Conservation (phyloP, 1,140 invertebrate species). For the Drosophila aff. region DNA sequence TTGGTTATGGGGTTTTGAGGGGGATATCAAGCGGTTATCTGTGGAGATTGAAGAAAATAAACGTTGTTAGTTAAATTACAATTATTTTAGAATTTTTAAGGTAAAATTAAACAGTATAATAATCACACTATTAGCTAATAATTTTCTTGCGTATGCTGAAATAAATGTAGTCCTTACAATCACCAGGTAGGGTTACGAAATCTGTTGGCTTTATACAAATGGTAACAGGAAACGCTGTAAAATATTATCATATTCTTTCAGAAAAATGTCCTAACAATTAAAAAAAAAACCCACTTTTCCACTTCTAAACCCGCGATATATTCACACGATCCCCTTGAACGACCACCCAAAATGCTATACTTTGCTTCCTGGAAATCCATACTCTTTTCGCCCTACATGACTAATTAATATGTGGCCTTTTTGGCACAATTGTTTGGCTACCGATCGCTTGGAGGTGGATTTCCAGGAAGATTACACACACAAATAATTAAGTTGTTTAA, state of each 20-base stretch:
- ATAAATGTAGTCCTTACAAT: neutral
- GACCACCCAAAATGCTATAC: conserved; percentile 60
- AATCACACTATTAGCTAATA: neutral
- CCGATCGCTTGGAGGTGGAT: conserved; percentile 53
- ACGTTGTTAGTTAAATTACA: fast-evolving
- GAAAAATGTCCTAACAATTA: too few relatives aligned
- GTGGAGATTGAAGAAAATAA: neutral
- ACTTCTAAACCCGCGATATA: neutral
- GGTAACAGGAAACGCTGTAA: neutral
- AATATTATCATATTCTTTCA: neutral
- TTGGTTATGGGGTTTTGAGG: neutral
- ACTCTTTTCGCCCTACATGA: conserved; percentile 41
- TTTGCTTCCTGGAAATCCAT: conserved; percentile 57
- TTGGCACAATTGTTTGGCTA: conserved; percentile 78
- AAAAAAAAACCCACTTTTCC: too few relatives aligned
- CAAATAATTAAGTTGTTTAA: conserved; percentile 81
- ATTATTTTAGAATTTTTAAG: neutral
- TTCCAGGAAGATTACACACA: conserved; percentile 70
- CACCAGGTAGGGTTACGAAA: neutral
- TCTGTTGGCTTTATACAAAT: neutral
- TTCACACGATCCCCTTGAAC: conserved; percentile 6
- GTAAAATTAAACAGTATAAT: too few relatives aligned
- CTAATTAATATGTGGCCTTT: conserved; percentile 79
- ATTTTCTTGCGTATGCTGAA: neutral
- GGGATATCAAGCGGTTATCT: neutral